phyloP scores from a whole-genome alignment of 2,888 invertebrate genomes.

The Drosophila nigritarsus region DNA sequence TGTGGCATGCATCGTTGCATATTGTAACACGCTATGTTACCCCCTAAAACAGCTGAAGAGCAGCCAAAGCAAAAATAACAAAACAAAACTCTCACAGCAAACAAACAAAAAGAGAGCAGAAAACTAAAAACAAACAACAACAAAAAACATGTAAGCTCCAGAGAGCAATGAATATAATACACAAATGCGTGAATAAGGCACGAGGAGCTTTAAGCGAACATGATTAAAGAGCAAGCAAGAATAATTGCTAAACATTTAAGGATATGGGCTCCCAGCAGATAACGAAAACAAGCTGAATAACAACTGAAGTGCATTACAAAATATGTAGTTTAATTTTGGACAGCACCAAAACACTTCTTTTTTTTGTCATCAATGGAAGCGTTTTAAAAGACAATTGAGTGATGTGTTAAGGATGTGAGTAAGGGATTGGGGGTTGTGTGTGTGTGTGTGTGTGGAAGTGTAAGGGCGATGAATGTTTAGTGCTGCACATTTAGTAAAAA shows the following conservation, averaged over 20 bases:
- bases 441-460: not conserved
- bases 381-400: slow-evolving; percentile 21
- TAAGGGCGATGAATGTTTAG: slow-evolving; percentile 43
- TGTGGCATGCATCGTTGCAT: slow-evolving; percentile 47
- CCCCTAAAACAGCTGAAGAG: slow-evolving; percentile 13
- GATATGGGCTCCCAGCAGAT: not conserved
- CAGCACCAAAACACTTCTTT: slow-evolving; percentile 25
- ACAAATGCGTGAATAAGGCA: slow-evolving; percentile 58
- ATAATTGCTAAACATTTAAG: slow-evolving; percentile 64
- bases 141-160: slow-evolving; percentile 53
- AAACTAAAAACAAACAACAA: slow-evolving; percentile 4
- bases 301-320: slow-evolving; percentile 49
- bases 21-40: slow-evolving; percentile 50
- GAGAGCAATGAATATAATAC: slow-evolving; percentile 70
- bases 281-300: not conserved
- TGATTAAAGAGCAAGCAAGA: slow-evolving; percentile 46
- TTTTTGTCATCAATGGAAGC: slow-evolving; percentile 53
- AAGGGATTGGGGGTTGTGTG: slow-evolving; percentile 7
- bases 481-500: slow-evolving; percentile 67
- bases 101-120: not conserved
- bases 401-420: not conserved
- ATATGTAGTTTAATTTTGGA: slow-evolving; percentile 44
- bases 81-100: not conserved
- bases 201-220: slow-evolving; percentile 19
- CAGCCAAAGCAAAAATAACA: not conserved